Base-by-base conservation (phyloP, 1,140 invertebrate genomes). In the Tetramorium parvispinum region DNA sequence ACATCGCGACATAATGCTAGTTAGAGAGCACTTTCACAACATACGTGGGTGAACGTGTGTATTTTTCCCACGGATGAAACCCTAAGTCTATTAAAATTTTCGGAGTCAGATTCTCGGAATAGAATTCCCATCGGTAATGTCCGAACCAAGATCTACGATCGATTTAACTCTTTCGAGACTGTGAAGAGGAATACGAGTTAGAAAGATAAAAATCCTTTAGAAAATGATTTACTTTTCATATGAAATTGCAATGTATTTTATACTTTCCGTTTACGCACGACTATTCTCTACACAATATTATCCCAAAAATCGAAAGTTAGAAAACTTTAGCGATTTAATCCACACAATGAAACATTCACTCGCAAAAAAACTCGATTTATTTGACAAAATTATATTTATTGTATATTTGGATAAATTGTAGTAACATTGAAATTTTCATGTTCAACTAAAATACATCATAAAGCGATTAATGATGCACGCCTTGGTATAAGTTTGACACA, bases 1-100 rank as follows among this genome's bases (percentile, higher is more conserved):
- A 83, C 53, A 61, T 75, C 68, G 55, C 68, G 68, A 83, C 68
- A 75, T 83, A 59, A 83, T 49, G 40, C 79, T 73, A 83, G 79
- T 75, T 83, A 61, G 55, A 83, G 24, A 71, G 49, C 16, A 51
- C n/a, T 75, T 83, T 59, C 73, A 73, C 53, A 83, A 83, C 40
- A 21, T 2, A 16, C 40, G 16, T 49, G 24, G 37, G 37, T 37
- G 40, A 82, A 27, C 21, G 24, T 83, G 79, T 83, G 79, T 83
- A 75, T 83, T 75, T 83, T 83, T 75, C 79, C 53, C 79, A 82
- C 79, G 53, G 37, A 4, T 46, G 8, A 59, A 46, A 75, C 18
- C 37, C 27, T 7, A 68, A n/a, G 40, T 37, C 18, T 75, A 83
- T 59, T 83, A 83, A 59, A 83, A 83, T 83, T 82, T 82, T 75